Evolutionary conservation across 2,113 vertebrate genomes (phyloP), one percentile per base, ranked within the genome.

Genomic region (Nannospalax galili): DNA sequence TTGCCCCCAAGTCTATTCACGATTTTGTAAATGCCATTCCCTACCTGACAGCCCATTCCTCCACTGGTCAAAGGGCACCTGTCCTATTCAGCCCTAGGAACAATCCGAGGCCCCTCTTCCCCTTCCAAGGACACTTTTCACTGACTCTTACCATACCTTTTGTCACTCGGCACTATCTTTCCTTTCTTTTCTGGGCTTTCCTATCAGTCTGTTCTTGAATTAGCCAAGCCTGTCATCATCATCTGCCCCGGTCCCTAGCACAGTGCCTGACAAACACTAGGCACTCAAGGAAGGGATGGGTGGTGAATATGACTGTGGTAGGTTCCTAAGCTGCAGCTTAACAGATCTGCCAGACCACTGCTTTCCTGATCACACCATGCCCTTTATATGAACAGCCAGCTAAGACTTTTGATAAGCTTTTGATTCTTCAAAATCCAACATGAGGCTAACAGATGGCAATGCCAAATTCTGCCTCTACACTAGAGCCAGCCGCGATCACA

Each of bases 381-480:
- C 56, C 42, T 93, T 96, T 75, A 73, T 70, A 87, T 67, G 79
- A 84, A 84, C 30, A 93, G 58, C 74, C 81, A 84, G 20, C 77
- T 90, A 86, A 92, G 32, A 87, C 84, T 96, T 95, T 28, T 84
- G 93, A 78, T 94, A 91, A 86, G 60, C 77, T 86, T 93, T 72
- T 62, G 65, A 62, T 75, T 62, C 70, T 58, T 26, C 60, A 84
- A 92, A 97, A 93, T 72, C 70, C 73, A 94, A 62, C 26, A 22
- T 26, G 65, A 90, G 72, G 73, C 72, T 78, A 92, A 94, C n/a
- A 94, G 82, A 95, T 86, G 52, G 90, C 26, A 78, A 79, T 79
- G 81, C 37, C 79, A 92, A 96, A 72, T 91, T 93, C 82, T 89
- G 48, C 73, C 82, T 92, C 40, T 72, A 91, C 45, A 92, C 70